These are phyloP conservation scores for Pectinophora gossypiella DNA, from an alignment of 1,140 invertebrate species.

Conservation along the genomic window DNA sequence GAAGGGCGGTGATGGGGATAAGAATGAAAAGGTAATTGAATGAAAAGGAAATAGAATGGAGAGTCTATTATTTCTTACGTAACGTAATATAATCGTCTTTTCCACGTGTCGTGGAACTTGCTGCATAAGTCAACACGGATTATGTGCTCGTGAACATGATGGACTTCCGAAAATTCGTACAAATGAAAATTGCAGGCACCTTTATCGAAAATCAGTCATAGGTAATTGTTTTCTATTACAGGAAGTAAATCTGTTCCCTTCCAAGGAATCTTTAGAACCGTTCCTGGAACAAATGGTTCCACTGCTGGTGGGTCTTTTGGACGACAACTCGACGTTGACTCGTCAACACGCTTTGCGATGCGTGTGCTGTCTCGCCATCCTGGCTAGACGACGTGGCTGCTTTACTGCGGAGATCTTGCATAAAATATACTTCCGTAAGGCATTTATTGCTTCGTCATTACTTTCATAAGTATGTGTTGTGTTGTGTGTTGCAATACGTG, in stretches of 20 bases:
- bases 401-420: constrained; percentile 72
- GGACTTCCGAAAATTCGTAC: no score
- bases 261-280: constrained; percentile 53
- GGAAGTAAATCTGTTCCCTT: constrained; percentile 62
- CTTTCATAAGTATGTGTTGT: no score
- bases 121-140: no score
- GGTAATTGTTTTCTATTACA: no score
- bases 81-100: no score
- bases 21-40: constrained; percentile 34
- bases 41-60: no score
- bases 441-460: neutral
- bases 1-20: constrained; percentile 35
- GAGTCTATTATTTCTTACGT: no score
- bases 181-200: no score
- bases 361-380: constrained; percentile 65
- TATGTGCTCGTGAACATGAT: no score
- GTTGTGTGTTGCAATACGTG: no score
- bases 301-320: constrained; percentile 76
- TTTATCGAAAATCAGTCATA: no score
- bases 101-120: no score
- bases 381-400: constrained; percentile 57
- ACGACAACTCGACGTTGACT: constrained; percentile 81
- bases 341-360: constrained; percentile 79
- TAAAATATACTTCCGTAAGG: constrained; percentile 71
- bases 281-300: constrained; percentile 74